Base-by-base conservation (phyloP, 2,113 vertebrate species). In the Collichthys lucidus region DNA sequence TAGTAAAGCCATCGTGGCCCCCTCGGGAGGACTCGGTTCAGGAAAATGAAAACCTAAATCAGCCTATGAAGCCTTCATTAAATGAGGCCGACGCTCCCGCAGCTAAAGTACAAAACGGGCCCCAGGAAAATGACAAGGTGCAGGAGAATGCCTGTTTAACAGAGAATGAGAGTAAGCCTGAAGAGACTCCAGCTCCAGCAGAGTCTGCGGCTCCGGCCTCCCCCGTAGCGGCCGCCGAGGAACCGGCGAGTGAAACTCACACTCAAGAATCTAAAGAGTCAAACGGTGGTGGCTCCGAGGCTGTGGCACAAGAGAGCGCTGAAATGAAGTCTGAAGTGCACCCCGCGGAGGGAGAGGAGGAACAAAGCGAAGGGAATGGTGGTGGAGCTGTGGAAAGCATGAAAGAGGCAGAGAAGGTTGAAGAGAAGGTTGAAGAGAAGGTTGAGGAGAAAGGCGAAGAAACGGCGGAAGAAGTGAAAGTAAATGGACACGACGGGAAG, bases 1-100 rank as follows among this genome's bases (percentile, higher is more conserved):
- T 97, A 73, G 92, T 78, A 44, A 98, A 97, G 86, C 95, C 96
- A 17, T 95, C 93, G 22, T 98, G 98, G 98, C 98, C 98, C 19
- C 97, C 97, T 0, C 94, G 95, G 78, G 86, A 85, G 72, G 90
- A 70, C 60, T 44, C 83, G 2, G 55, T 80, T 74, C 81, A 92
- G 68, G 81, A 87, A 57, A 76, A 89, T 4, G 80, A 85, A 26
- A 80, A 49, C n/a, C 79, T 75, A 24, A 77, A 73, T 68, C 85
- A 61, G 47, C 59, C 81, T 5, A 26, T 35, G 17, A 88, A 66
- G 76, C 79, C 85, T 46, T 46, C 55, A 74, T 74, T 73, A 86
- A 92, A 76, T 83, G 88, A 82, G 87, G 85, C 55, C 22, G 76
- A 17, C 75, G 86, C 76, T 90, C 91, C 63, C 77, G 84, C 89